Evolutionary conservation across 2,888 invertebrate species (phyloP).

Genomic region (Rhaphigaster nebulosa): DNA sequence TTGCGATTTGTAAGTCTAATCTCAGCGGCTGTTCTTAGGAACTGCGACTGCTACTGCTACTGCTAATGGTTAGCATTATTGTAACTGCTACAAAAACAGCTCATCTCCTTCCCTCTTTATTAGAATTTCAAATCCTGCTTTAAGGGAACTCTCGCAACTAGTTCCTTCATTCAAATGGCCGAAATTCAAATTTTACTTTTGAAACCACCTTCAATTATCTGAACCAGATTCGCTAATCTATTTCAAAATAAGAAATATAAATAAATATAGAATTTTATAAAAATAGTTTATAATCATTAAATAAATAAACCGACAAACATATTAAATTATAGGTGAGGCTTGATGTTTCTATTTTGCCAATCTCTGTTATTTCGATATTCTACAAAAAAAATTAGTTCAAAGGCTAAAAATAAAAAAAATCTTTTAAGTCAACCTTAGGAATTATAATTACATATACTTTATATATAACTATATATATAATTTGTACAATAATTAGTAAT

Average conservation of each 20-base stretch:
- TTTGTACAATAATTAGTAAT: no score
- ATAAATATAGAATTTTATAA: no score
- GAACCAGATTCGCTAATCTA: neutral
- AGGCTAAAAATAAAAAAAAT: no score
- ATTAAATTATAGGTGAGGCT: no score
- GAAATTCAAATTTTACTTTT: neutral
- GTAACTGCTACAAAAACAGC: neutral
- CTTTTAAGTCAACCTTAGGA: no score
- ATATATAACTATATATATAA: no score
- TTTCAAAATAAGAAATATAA: neutral
- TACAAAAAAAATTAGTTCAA: no score
- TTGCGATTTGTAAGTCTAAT: neutral
- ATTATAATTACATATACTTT: no score
- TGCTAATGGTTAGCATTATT: neutral
- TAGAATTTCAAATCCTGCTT: neutral
- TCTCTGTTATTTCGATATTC: no score
- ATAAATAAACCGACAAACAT: no score
- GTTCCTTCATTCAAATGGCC: neutral
- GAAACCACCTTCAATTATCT: neutral
- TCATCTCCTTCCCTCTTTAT: neutral
- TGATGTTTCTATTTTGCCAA: no score
- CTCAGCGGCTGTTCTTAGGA: neutral
- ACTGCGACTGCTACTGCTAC: neutral
- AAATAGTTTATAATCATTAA: no score
- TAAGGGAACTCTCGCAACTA: neutral